Base-by-base conservation (phyloP, 1,140 invertebrate species). In the Drosophila sechellia region DNA sequence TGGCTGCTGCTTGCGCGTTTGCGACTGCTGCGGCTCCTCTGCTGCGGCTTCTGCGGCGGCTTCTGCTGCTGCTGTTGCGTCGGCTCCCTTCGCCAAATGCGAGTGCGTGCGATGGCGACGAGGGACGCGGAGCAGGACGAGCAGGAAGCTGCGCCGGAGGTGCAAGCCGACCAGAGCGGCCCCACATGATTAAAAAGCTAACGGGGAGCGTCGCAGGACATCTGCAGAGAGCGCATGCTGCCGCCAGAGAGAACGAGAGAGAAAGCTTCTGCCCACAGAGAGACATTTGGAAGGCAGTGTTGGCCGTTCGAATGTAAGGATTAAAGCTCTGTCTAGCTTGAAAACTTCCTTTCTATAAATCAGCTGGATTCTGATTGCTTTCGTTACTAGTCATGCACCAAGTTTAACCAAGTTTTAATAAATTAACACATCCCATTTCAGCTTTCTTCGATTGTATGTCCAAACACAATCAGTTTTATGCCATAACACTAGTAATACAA, bases 171-270 rank as follows among this genome's bases (percentile, higher is more conserved):
- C 53, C 53, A 27, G 31, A 68, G 64, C 31, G 39, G 34, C 27
- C 46, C 46, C 64, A 68, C 64, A 68, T 68, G 64, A 68, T 68
- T 68, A 65, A 65, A 65, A 68, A 68, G 64, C 64, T 68, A 68
- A 65, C 60, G 46, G 27, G 37, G 22, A 15, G 25, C 39, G 25
- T 65, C 37, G 31, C 46, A 65, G 64, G 17, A 40, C 31, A 46
- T 65, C 46, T 12, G 48, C 39, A 31, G 64, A 68, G 64, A 65
- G 64, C 64, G 59, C 59, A 68, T 42, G 64, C 45, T 37, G 64
- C 35, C 15, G 12, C 2, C 2, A n/a, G 22, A 43, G 60, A 52
- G 31, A 20, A 27, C 34, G 4, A 5, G 2, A 11, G 53, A n/a
- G 25, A 22, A 40, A 27, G n/a, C 13, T 11, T 31, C n/a, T 17